Base-by-base conservation (phyloP, 2,888 invertebrate genomes). In the Strigamia crassipes region DNA sequence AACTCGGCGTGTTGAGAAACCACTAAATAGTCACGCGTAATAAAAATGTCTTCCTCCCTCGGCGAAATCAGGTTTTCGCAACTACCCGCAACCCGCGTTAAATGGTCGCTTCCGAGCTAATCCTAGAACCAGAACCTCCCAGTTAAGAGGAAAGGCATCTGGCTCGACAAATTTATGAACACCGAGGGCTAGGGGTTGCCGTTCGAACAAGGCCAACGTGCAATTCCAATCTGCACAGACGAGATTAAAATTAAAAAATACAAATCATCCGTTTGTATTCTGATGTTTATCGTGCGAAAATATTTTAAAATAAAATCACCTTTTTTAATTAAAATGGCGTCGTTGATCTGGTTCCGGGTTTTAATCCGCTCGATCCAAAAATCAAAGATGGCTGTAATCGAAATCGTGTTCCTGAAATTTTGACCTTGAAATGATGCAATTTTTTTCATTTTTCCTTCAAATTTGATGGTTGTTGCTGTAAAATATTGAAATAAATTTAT, bases 41-140 rank as follows among this genome's bases (percentile, higher is more conserved):
- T 61, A 21, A 61, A 61, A 21, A 61, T 61, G 18, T 18, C 21
- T n/a, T 61, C 61, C 18, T 18, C n/a, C n/a, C n/a, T n/a, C n/a
- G n/a, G 27, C 3, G 61, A 61, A 13, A 61, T 9, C 18, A 61
- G n/a, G 61, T 18, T 61, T 61, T n/a, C 9, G 1, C n/a, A 61
- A n/a, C 18, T 61, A 21, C 21, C 21, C 21, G 12, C 61, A 66
- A 21, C 61, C 61, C 61, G 23, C n/a, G 18, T 5, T 66, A 66
- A 66, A 66, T 66, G 61, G 61, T 23, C n/a, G 61, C 61, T 1
- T 8, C 61, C 61, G 18, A 66, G 61, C 21, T 66, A 66, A 66
- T 66, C 61, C 61, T 66, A 66, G 61, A 66, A 23, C 23, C 61
- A 66, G 61, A 66, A 23, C 61, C 61, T 66, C 61, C 61, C 61